Percentiles rank a stretch among this genome's conserved stretches.
Evolutionary conservation across 2,797 vertebrate genomes (phyloP).

Genomic region (Fringilla coelebs): DNA sequence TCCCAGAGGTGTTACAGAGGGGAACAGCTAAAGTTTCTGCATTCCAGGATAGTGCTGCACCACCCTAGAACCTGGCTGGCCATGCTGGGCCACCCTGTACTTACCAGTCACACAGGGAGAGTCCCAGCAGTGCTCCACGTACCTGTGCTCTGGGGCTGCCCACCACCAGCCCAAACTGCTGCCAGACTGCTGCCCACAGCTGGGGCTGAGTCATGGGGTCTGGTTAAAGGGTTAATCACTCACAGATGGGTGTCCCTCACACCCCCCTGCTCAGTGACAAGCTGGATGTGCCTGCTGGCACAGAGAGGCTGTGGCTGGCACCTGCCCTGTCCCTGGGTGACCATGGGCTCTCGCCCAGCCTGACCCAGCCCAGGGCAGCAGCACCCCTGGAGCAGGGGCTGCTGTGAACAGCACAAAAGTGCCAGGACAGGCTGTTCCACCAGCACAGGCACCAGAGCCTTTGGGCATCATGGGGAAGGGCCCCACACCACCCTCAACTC

Average conservation of each 20-base stretch:
- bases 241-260: not conserved
- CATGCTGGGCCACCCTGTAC: not conserved
- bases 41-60: not conserved
- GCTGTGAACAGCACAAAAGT: not conserved
- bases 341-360: accelerated
- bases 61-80: not conserved
- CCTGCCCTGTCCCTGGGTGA: not conserved
- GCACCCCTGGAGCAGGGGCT: not conserved
- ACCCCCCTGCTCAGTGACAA: not conserved
- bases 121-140: accelerated
- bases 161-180: accelerated
- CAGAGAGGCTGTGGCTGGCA: not conserved
- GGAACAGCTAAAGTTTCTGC: not conserved
- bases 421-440: not conserved
- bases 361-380: not conserved
- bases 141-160: accelerated
- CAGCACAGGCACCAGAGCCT: accelerated
- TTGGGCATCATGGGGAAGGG: accelerated
- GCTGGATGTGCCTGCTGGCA: not conserved
- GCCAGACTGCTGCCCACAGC: not conserved
- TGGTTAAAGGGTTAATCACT: not conserved
- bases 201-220: accelerated
- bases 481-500: not conserved
- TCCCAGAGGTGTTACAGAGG: not conserved
- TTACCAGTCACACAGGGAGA: not conserved